Evolutionary conservation across 2,797 vertebrate genomes (phyloP).

Genomic region (Danio tinwini): DNA sequence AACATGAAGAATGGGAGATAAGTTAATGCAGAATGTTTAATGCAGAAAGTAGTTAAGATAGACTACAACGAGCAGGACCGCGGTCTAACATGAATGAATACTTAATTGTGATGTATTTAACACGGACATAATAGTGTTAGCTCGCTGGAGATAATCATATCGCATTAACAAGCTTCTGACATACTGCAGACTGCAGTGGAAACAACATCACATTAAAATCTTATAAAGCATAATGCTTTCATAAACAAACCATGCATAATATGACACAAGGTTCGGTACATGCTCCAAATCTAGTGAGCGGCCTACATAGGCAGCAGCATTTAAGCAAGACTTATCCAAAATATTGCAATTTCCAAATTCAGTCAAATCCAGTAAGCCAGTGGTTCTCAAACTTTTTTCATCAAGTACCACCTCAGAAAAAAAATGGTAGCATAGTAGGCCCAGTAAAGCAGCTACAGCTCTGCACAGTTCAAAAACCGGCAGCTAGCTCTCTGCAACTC

Average conservation of each 20-base stretch:
- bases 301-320: background rate
- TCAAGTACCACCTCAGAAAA: too few relatives aligned
- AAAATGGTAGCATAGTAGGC: too few relatives aligned
- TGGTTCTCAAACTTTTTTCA: too few relatives aligned
- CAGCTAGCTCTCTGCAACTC: too few relatives aligned
- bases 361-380: too few relatives aligned
- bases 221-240: constrained; percentile 35
- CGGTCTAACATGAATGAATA: constrained; percentile 12
- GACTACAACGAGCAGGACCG: constrained; percentile 17
- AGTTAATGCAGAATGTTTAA: constrained; percentile 22
- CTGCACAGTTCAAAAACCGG: too few relatives aligned
- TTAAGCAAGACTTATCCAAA: background rate
- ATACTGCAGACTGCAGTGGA: constrained; percentile 31
- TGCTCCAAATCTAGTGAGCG: background rate
- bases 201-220: constrained; percentile 47
- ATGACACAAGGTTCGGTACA: background rate
- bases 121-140: constrained; percentile 10
- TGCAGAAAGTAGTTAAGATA: constrained; percentile 18
- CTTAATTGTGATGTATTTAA: constrained; percentile 47
- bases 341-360: background rate
- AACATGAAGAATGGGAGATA: constrained; percentile 18
- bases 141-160: constrained; percentile 31
- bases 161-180: constrained; percentile 36
- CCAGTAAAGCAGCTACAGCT: too few relatives aligned
- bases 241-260: constrained; percentile 35